Evolutionary conservation across 2,113 vertebrate genomes (phyloP).

Genomic region (Indicator maculatus): DNA sequence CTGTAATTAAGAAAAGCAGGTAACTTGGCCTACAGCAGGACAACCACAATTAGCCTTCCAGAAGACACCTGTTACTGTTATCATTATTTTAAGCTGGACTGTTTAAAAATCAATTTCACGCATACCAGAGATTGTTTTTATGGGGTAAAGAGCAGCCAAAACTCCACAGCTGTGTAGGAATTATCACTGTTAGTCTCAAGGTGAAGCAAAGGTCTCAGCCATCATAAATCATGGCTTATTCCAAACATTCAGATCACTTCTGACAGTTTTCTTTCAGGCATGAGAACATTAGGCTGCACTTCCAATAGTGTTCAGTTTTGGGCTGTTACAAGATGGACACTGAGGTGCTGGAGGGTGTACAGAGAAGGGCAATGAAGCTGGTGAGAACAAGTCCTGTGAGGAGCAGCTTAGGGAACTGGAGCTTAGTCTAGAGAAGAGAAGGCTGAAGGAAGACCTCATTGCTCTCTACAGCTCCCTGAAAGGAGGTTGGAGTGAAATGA

Average conservation of each 20-base stretch:
- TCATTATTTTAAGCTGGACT: background rate
- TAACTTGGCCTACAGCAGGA: background rate
- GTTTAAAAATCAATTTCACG: background rate
- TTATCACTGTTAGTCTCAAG: background rate
- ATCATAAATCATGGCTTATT: background rate
- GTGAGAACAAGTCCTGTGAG: too few relatives aligned
- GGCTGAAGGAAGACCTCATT: too few relatives aligned
- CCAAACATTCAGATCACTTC: background rate
- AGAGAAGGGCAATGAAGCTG: too few relatives aligned
- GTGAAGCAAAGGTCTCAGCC: background rate
- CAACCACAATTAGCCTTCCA: fast-evolving
- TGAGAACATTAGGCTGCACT: background rate
- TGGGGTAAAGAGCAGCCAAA: background rate
- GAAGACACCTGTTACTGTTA: background rate
- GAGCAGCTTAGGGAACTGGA: too few relatives aligned
- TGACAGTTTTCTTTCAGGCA: background rate
- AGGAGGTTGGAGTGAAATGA: too few relatives aligned
- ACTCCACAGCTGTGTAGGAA: background rate
- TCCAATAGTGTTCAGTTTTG: too few relatives aligned
- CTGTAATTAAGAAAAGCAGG: background rate
- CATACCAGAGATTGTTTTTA: background rate
- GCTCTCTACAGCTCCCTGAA: too few relatives aligned
- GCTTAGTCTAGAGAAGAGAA: too few relatives aligned
- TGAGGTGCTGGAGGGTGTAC: too few relatives aligned
- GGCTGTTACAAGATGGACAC: too few relatives aligned